Base-by-base conservation (phyloP, 2,888 invertebrate species). In the Drosophila nr. perissopoda region DNA sequence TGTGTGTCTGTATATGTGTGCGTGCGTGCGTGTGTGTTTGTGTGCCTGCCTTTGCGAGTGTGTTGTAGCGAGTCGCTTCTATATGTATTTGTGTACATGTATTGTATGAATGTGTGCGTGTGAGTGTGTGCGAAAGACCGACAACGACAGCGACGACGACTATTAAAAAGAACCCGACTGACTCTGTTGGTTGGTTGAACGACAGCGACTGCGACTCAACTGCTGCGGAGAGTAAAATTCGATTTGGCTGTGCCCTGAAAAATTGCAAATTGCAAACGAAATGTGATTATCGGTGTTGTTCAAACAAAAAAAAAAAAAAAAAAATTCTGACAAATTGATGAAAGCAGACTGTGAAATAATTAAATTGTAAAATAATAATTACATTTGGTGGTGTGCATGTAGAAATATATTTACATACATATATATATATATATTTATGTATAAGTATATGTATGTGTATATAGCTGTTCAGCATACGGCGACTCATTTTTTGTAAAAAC, bases 151-250 rank as follows among this genome's bases (percentile, higher is more conserved):
- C 72, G 57, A 63, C 73, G 62, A 76, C 70, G 68, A 70, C 64
- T 68, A 82, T 75, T 76, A 82, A 83, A 84, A 88, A 88, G 88
- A 88, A 85, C 88, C 83, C 85, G 85, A 85, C 87, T 72, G 81
- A 77, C 79, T 77, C 79, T 77, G 77, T 77, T 77, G 60, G 78
- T 74, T 70, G 46, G 70, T 31, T 31, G 40, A 27, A 40, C 57
- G 57, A 42, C 57, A 42, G 31, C 42, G 77, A 76, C 76, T 68
- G 68, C 79, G 74, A 56, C 38, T 29, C 56, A 40, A 74, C 79
- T 51, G 54, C 78, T 66, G 79, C 68, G 67, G 77, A 80, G 80
- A 84, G 82, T 74, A 82, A 84, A 80, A 76, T 85, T 88, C 81
- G 83, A 85, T 88, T 88, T 88, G 82, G 84, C 73, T 80, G 80